A percentile compares a stretch with the other conserved stretches of the same genome.
Evolutionary conservation across 2,797 vertebrate genomes (phyloP).

Genomic region (Lagodon rhomboides): DNA sequence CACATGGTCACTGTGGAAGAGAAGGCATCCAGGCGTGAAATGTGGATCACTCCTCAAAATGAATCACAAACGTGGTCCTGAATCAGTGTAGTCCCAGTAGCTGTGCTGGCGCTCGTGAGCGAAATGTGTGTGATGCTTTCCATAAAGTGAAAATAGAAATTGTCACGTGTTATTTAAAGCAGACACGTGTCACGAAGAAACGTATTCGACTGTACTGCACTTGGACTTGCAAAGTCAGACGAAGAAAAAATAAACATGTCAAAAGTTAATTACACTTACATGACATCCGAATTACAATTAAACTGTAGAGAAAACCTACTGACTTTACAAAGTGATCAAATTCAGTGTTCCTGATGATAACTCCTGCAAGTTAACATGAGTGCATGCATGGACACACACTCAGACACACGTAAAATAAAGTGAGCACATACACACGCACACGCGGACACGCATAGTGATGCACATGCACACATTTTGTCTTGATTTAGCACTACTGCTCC

Average conservation of each 20-base stretch:
- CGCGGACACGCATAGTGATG: neutral
- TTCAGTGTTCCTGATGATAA: neutral
- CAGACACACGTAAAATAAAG: too few species aligned
- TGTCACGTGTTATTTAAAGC: neutral
- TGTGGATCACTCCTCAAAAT: neutral
- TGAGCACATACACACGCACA: too few species aligned
- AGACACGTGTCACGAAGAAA: neutral
- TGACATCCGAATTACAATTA: neutral
- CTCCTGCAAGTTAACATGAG: slow-evolving; percentile 10
- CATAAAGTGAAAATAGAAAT: slow-evolving; percentile 15
- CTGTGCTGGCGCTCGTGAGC: slow-evolving; percentile 1
- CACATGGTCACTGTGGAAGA: slow-evolving; percentile 4
- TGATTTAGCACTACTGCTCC: slow-evolving; percentile 64
- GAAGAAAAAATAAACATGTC: neutral
- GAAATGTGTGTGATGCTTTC: slow-evolving; percentile 7
- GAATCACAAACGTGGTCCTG: neutral
- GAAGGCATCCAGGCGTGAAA: neutral
- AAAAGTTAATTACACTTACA: neutral
- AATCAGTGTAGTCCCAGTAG: neutral
- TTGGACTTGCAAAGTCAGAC: neutral
- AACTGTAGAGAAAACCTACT: neutral
- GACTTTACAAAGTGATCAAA: slow-evolving; percentile 7
- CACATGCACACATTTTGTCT: slow-evolving; percentile 41
- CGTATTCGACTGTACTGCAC: neutral
- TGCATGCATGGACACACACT: neutral